Percentiles rank a stretch among this genome's conserved stretches.
These are phyloP conservation scores for Pseudopipra pipra DNA, from an alignment of 2,113 vertebrate genomes.

Conservation along the genomic window DNA sequence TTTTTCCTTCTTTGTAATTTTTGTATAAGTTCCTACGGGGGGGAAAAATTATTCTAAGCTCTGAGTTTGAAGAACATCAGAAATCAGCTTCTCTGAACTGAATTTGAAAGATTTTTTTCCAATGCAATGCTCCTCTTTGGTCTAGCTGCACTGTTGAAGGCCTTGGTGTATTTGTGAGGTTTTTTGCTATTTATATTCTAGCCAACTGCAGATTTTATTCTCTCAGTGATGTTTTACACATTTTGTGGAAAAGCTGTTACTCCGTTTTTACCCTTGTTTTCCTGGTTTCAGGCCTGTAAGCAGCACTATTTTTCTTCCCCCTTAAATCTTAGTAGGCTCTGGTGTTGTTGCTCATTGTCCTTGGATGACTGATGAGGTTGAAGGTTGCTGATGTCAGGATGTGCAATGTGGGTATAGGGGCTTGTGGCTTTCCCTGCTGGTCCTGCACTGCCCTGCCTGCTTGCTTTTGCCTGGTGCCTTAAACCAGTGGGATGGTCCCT, in stretches of 20 bases:
- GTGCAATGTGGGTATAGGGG: accelerated
- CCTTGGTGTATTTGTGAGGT: background rate
- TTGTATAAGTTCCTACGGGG: conserved; percentile 11
- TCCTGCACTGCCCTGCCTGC: accelerated
- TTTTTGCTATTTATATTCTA: background rate
- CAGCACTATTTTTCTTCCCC: background rate
- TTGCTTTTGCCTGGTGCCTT: background rate
- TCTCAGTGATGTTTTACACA: background rate
- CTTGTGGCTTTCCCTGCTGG: background rate
- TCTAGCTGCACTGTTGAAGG: background rate
- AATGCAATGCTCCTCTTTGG: background rate
- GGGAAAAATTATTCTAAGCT: background rate
- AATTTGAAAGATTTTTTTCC: background rate
- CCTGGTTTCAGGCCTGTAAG: background rate
- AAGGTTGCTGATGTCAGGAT: accelerated
- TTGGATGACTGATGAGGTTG: background rate
- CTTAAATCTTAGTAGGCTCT: background rate
- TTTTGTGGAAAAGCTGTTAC: background rate
- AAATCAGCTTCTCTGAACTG: conserved; percentile 37
- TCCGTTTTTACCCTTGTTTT: background rate
- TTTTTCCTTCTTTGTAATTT: conserved; percentile 58
- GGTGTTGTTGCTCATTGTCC: accelerated
- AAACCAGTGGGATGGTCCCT: accelerated
- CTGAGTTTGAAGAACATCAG: conserved; percentile 1
- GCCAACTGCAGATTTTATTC: background rate